These are phyloP conservation scores for Zaprionus obscuricornis DNA, from an alignment of 2,888 invertebrate species.

Conservation along the genomic window DNA sequence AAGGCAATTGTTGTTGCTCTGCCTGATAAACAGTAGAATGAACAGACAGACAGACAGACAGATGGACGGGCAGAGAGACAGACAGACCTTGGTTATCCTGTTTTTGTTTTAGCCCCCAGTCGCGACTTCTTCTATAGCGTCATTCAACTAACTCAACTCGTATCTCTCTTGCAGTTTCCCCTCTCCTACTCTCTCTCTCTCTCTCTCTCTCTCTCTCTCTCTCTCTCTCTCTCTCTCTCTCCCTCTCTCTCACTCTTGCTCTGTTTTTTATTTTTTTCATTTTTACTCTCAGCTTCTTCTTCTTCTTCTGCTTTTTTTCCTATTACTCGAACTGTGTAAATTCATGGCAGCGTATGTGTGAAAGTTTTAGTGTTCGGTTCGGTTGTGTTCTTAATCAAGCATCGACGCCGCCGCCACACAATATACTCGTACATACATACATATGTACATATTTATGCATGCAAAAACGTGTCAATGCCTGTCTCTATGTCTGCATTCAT, in stretches of 20 bases:
- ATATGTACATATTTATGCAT: no score
- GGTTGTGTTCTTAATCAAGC: conserved; percentile 50
- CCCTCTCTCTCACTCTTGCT: no score
- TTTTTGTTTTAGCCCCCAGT: conserved; percentile 40
- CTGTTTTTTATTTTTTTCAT: no score
- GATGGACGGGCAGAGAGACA: conserved; percentile 5
- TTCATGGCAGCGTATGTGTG: background rate
- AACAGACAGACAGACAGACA: background rate
- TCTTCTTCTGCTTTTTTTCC: conserved; percentile 50
- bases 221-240: no score
- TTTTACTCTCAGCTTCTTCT: no score
- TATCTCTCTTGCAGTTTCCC: no score
- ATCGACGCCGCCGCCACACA: conserved; percentile 32
- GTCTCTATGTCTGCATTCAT: no score
- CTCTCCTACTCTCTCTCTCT: no score
- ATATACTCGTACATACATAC: background rate
- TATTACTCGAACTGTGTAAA: conserved; percentile 45
- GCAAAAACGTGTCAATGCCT: conserved; percentile 39
- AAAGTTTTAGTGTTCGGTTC: background rate
- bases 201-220: no score
- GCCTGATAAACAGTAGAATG: conserved; percentile 5
- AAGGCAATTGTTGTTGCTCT: conserved; percentile 42
- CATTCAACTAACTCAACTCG: conserved; percentile 43
- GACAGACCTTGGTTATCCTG: conserved; percentile 8
- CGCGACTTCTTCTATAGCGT: conserved; percentile 24